Base-by-base conservation (phyloP, 2,797 vertebrate genomes). In the Aeoliscus strigatus region DNA sequence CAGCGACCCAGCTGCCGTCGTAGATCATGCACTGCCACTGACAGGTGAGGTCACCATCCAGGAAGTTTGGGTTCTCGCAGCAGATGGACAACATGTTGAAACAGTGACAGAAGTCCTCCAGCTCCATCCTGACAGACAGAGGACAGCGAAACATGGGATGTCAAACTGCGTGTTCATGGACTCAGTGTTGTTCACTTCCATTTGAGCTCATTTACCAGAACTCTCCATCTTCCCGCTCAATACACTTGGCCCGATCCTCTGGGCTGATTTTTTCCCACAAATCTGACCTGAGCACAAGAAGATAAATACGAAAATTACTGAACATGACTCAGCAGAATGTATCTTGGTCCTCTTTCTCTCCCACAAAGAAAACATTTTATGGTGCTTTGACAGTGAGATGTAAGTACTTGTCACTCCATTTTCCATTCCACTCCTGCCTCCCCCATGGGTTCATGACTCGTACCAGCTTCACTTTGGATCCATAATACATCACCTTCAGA, bases 31-130 rank as follows among this genome's bases (percentile, higher is more conserved):
- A 66, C 1, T 76, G 42, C 76, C 79, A 81, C 70, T 72, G 61
- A 59, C 60, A 59, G 29, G 0, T 17, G 2, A 56, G 0, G 40
- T 81, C 72, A 0, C 79, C 70, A 0, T 79, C 74, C 1, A 61
- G 26, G 1, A 79, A 81, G 63, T 77, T 81, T 0, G 72, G 79
- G 60, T 70, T 79, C 55, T 79, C 72, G 12, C 65, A 79, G 56
- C 64, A 58, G 39, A 77, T 46, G 30, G 16, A 57, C 15, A 77
- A 0, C 0, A 17, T 2, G 1, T 1, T 0, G 31, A 66, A 81
- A 27, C 66, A 17, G 5, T 16, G 5, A 26, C 55, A 73, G 47
- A 73, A 77, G 42, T 79, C 70, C 11, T 60, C 44, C 60, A 77
- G 6, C 30, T 61, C 47, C 46, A 81, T 77, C 73, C 76, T 81